Base-by-base conservation (phyloP, 2,113 vertebrate genomes). In the Coreoperca whiteheadi region DNA sequence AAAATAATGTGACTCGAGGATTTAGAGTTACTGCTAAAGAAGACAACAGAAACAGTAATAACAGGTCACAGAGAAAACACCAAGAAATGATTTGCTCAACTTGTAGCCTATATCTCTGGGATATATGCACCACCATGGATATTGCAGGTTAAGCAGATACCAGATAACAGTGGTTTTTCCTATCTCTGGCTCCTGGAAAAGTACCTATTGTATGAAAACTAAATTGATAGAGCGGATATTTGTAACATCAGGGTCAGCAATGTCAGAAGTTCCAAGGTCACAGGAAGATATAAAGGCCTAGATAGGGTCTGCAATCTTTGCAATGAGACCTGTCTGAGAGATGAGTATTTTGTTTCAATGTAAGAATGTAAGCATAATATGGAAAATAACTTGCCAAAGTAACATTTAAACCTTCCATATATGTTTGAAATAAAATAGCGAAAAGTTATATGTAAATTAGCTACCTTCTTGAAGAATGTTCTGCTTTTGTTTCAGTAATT, bases 1-100 rank as follows among this genome's bases (percentile, higher is more conserved):
- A 34, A 34, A 34, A 34, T 34, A 30, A 43, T 59, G 48, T 73
- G 41, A 73, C 78, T 50, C 4, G 6, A 7, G 50, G 43, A 75
- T 41, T 75, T 30, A 41, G n/a, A 61, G 56, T 59, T 39, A 41
- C 28, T 21, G 39, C 54, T 32, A 23, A 79, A 67, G 43, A 39
- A 48, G 74, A 60, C 34, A 68, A 61, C 68, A 67, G 53, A 66
- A 16, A 25, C 37, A 74, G 32, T 30, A 77, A 66, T 69, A 54
- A 74, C 34, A 77, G 57, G 37, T 65, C 37, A 37, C 70, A 61
- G 5, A 39, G 8, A 25, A 14, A 81, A 56, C 2, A 7, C 12
- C 46, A 75, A 54, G 15, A 74, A 21, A 50, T 32, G 8, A 74
- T 34, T 61, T 61, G 2, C 30, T 28, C 48, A 20, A 46, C 64